Conservation (phyloP, 1,140 invertebrate genomes). For the Pollicipes pollicipes region DNA sequence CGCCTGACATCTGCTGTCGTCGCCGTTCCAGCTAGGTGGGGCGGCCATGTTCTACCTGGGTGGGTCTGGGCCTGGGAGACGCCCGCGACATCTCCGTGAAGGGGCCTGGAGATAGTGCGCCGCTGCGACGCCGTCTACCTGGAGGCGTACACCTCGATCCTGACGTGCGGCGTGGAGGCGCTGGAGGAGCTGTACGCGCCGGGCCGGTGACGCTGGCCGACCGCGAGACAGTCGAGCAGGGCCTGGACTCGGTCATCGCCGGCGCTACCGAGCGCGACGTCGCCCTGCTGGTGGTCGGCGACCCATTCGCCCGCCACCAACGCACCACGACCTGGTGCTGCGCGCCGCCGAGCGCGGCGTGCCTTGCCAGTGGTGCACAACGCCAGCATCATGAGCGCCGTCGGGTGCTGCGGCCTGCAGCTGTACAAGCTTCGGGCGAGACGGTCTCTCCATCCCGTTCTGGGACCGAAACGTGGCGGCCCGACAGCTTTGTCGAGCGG, state of each 20-base stretch:
- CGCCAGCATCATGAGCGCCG: slow-evolving; percentile 94
- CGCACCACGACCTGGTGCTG: slow-evolving; percentile 85
- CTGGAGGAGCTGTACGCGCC: slow-evolving; percentile 66
- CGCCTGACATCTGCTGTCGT: no score
- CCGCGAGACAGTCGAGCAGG: slow-evolving; percentile 80
- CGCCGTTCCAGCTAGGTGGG: no score
- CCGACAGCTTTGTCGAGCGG: slow-evolving; percentile 93
- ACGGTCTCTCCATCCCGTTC: slow-evolving; percentile 92
- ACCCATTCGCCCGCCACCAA: slow-evolving; percentile 87
- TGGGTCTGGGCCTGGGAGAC: slow-evolving; percentile 90
- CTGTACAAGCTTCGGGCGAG: slow-evolving; percentile 93
- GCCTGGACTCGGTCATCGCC: slow-evolving; percentile 62
- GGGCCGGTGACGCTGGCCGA: slow-evolving; percentile 68
- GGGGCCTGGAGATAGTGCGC: slow-evolving; percentile 82
- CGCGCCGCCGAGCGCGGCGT: slow-evolving; percentile 52
- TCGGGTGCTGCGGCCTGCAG: slow-evolving; percentile 86
- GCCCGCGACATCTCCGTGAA: slow-evolving; percentile 90
- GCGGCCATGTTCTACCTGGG: slow-evolving; percentile 96
- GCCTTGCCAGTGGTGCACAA: slow-evolving; percentile 71
- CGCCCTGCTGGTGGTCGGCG: slow-evolving; percentile 49
- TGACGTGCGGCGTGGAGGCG: slow-evolving; percentile 59
- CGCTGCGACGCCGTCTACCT: slow-evolving; percentile 74
- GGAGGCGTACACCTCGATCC: slow-evolving; percentile 90
- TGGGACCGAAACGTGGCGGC: slow-evolving; percentile 92
- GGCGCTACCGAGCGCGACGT: slow-evolving; percentile 55